Conservation (phyloP, 2,888 invertebrate genomes). For the Lepidocyrtinus sp. region DNA sequence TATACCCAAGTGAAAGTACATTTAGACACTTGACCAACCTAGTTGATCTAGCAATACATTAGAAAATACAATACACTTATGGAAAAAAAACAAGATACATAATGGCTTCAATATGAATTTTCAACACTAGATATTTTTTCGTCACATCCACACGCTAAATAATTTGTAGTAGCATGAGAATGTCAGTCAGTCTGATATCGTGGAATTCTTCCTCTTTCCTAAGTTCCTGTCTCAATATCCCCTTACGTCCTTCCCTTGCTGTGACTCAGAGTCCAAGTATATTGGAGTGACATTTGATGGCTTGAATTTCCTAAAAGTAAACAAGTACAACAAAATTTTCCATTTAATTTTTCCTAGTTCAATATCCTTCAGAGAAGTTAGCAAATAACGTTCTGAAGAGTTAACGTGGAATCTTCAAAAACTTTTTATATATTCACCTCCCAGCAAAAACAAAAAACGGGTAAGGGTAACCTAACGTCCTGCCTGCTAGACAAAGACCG, state of each 20-base stretch:
- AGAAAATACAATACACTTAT: background rate
- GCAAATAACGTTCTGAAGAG: background rate
- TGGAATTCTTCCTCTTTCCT: conserved; percentile 29
- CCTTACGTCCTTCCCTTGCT: conserved; percentile 68
- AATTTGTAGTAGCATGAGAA: conserved; percentile 5
- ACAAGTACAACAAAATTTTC: conserved; percentile 29
- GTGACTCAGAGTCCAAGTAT: conserved; percentile 71
- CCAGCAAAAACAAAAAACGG: no score
- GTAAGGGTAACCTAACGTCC: no score
- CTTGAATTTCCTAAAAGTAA: conserved; percentile 71
- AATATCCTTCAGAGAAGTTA: background rate
- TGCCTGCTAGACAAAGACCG: no score
- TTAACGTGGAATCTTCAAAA: no score
- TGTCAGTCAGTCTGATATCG: conserved; percentile 51
- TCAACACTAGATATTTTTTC: conserved; percentile 4
- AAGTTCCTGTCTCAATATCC: conserved; percentile 23
- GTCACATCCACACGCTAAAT: background rate
- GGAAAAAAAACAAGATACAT: background rate
- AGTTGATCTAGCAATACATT: background rate
- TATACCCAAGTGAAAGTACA: conserved; percentile 49
- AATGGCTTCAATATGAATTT: background rate
- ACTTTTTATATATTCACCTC: no score
- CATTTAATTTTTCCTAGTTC: background rate
- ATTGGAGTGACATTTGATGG: conserved; percentile 72
- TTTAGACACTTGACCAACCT: no score